These are phyloP conservation scores for Proisotoma minuta DNA, from an alignment of 2,888 invertebrate genomes.

Conservation along the genomic window DNA sequence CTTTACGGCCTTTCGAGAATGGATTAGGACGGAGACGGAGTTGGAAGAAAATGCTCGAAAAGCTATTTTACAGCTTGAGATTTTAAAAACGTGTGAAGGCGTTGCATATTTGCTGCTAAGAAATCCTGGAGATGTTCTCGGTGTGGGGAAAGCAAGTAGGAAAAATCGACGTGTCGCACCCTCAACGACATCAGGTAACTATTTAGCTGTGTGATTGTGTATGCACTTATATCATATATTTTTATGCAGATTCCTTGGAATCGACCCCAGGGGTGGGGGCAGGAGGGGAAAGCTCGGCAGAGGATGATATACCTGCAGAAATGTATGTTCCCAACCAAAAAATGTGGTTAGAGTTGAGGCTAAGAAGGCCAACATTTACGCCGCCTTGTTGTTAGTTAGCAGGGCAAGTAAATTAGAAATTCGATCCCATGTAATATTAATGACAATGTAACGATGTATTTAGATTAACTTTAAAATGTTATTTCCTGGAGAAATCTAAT, in stretches of 20 bases:
- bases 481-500: too few species aligned
- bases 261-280: conserved; percentile 36
- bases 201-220: background rate
- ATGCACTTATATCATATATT: background rate
- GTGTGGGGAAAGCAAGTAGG: conserved; percentile 56
- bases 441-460: too few species aligned
- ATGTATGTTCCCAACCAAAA: conserved; percentile 91
- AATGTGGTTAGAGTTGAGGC: conserved; percentile 76
- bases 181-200: conserved; percentile 36
- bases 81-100: conserved; percentile 73
- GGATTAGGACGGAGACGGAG: conserved; percentile 59
- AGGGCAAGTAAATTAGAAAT: too few species aligned
- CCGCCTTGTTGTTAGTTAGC: conserved; percentile 23
- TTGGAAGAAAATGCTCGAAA: conserved; percentile 50
- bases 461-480: background rate
- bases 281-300: conserved; percentile 49
- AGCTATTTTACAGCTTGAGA: conserved; percentile 51
- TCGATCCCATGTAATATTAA: too few species aligned
- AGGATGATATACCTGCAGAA: conserved; percentile 74
- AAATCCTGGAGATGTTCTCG: conserved; percentile 77
- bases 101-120: conserved; percentile 73
- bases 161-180: conserved; percentile 41
- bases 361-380: conserved; percentile 50
- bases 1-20: conserved; percentile 70
- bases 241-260: conserved; percentile 33